Percentiles rank a stretch among this genome's conserved stretches.
phyloP scores from a whole-genome alignment of 2,113 vertebrate species.

The Galemys pyrenaicus region DNA sequence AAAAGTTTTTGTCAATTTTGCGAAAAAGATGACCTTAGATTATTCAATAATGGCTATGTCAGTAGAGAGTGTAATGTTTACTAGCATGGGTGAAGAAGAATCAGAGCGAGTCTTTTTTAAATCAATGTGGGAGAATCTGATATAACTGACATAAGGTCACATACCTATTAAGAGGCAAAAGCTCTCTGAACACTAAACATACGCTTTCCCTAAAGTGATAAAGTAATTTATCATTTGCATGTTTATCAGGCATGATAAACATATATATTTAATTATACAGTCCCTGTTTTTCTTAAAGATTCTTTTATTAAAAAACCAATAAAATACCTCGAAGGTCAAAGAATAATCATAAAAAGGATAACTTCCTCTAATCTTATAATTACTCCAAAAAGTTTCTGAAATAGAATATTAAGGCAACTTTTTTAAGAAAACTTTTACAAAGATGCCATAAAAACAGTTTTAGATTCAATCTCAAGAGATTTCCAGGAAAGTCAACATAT shows the following conservation, averaged over 20 bases:
- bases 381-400: constrained; percentile 17
- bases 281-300: constrained; percentile 9
- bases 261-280: constrained; percentile 56
- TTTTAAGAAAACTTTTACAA: constrained; percentile 52
- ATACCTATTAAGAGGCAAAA: constrained; percentile 40
- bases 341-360: constrained; percentile 31
- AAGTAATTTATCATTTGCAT: constrained; percentile 47
- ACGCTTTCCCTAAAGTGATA: neutral
- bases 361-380: constrained; percentile 42
- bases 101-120: too few relatives aligned
- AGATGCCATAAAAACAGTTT: constrained; percentile 6
- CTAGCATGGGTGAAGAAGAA: neutral
- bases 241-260: constrained; percentile 29
- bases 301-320: constrained; percentile 63
- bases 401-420: constrained; percentile 47
- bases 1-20: constrained; percentile 23
- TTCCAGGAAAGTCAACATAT: constrained; percentile 37
- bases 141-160: constrained; percentile 40
- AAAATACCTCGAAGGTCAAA: constrained; percentile 60
- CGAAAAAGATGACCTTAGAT: neutral
- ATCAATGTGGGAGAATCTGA: neutral
- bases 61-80: neutral
- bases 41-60: constrained; percentile 1
- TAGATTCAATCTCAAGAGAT: neutral
- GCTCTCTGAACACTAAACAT: neutral